Evolutionary conservation across 2,888 invertebrate genomes (phyloP), one percentile per base, ranked within the genome.

Genomic region (Luperina testacea): DNA sequence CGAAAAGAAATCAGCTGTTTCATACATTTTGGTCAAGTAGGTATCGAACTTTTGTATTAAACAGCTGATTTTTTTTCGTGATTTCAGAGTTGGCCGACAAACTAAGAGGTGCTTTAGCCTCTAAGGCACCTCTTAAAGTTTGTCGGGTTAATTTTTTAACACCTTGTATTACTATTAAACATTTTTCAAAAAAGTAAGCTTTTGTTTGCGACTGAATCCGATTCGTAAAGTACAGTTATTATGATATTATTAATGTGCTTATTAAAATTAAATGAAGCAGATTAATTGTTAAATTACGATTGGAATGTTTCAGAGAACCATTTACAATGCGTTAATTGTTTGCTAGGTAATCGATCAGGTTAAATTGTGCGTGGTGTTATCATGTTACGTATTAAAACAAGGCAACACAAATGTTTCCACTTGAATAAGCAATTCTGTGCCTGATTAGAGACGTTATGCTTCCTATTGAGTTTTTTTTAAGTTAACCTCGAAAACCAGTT

Each of bases 261-360:
- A 48, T 20, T 32, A n/a, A 45, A 38, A 57, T 51, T 27, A 65
- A 64, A 8, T n/a, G 20, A 11, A 80, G 9, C 53, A 24, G 24
- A 51, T 42, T n/a, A 8, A 17, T 20, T 13, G 64, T 45, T 64
- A 6, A 59, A 76, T 48, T 61, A 48, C 27, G 48, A 20, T 38
- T 38, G 15, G 51, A 5, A 38, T 7, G 5, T 51, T 38, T 61
- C 7, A 9, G 7, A n/a, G 7, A 65, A 53, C n/a, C n/a, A 45
- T 80, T 45, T 32, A 42, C 5, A 51, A 63, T 74, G 11, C 11
- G 7, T 24, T 73, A n/a, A 51, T 73, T 73, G 63, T 82, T 81
- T n/a, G 20, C 15, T 53, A 53, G 13, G 32, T 32, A 32, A 68
- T 70, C n/a, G 24, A 72, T 81, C 24, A 17, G 2, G 38, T 0